Conservation (phyloP, 2,113 vertebrate genomes). For the Alethe castanea region DNA sequence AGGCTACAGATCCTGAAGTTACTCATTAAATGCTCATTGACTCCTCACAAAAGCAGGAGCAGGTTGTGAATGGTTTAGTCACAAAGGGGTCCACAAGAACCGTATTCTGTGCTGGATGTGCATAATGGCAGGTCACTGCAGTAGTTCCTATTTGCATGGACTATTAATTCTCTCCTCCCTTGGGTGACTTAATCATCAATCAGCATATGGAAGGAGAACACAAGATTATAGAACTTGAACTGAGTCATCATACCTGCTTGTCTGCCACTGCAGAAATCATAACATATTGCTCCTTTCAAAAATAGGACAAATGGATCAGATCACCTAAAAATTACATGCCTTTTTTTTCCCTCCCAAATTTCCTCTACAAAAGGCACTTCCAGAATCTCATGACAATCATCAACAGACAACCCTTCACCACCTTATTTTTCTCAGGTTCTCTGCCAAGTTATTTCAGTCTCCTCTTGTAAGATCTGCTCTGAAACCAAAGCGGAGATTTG, state of each 20-base stretch:
- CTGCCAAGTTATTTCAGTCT: not conserved
- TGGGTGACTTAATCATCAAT: not conserved
- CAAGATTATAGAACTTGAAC: not conserved
- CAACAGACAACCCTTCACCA: not conserved
- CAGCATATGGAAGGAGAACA: not conserved
- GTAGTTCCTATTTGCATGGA: not conserved
- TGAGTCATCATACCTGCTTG: not conserved
- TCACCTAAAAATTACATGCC: not conserved
- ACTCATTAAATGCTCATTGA: not conserved
- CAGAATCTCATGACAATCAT: not conserved
- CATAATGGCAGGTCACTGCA: not conserved
- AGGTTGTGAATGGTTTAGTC: not conserved
- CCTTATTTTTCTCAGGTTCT: not conserved
- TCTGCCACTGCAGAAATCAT: not conserved
- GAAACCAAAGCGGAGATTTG: not conserved
- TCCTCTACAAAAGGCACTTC: not conserved
- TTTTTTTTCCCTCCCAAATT: not conserved
- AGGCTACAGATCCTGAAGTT: not conserved
- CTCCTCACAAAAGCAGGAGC: not conserved
- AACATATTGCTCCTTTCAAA: not conserved
- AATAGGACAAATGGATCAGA: not conserved
- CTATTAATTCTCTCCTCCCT: not conserved
- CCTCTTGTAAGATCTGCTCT: not conserved
- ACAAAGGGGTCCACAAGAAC: not conserved
- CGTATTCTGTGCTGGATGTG: not conserved